A percentile compares a stretch with the other conserved stretches of the same genome.
Conservation (phyloP, 2,888 invertebrate species). For the Brachypalpus laphriformis region DNA sequence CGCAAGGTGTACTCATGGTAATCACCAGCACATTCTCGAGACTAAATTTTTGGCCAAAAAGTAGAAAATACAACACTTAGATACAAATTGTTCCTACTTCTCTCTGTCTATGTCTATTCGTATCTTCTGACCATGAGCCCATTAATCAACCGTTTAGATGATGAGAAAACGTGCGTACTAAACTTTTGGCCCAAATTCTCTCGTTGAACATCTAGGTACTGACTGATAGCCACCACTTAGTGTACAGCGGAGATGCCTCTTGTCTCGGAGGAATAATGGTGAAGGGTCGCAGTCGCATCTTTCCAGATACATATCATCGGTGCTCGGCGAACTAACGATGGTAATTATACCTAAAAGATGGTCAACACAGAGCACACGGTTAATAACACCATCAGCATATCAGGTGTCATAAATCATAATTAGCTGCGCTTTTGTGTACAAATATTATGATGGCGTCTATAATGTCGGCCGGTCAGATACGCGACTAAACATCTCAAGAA, state of each 20-base stretch:
- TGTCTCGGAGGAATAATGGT: not conserved
- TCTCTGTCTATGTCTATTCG: not conserved
- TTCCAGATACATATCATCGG: conserved; percentile 2
- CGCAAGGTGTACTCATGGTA: not conserved
- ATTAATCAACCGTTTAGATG: conserved; percentile 37
- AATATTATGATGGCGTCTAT: conserved; percentile 16
- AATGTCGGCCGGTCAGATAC: not conserved
- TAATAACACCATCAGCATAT: conserved; percentile 6
- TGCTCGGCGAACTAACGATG: conserved; percentile 4
- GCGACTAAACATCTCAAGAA: not conserved
- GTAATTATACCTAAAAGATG: conserved; percentile 30
- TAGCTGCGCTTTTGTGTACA: conserved; percentile 23
- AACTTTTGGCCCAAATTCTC: conserved; percentile 14
- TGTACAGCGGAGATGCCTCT: not conserved
- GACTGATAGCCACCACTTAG: conserved; percentile 6
- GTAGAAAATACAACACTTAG: not conserved
- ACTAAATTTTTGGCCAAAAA: not conserved
- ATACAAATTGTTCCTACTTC: not conserved
- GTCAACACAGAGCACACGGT: not conserved
- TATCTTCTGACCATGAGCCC: not conserved
- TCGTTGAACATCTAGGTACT: conserved; percentile 2
- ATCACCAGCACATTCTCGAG: conserved; percentile 3
- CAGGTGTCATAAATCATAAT: conserved; percentile 38
- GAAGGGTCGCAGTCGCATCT: not conserved
- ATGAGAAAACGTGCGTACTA: conserved; percentile 25